phyloP scores from a whole-genome alignment of 1,140 invertebrate genomes.

The Drosophila lacertosa region DNA sequence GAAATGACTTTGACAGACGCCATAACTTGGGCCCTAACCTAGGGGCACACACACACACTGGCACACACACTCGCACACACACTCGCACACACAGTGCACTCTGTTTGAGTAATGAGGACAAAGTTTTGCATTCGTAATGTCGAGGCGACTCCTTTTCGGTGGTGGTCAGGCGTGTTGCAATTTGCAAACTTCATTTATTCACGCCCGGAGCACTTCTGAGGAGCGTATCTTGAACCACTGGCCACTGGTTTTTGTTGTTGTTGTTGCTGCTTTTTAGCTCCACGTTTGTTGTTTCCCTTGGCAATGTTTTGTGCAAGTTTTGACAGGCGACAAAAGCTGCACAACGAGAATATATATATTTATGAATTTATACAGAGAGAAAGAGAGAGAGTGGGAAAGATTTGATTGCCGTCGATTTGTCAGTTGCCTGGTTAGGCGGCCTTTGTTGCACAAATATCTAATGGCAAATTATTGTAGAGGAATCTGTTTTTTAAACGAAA shows the following conservation, averaged over 20 bases:
- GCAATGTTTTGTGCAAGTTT: slow-evolving; percentile 58
- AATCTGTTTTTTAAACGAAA: background rate
- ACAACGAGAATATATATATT: too few relatives aligned
- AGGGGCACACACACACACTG: slow-evolving; percentile 54
- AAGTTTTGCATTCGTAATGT: slow-evolving; percentile 80
- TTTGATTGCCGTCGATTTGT: slow-evolving; percentile 54
- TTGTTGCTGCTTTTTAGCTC: slow-evolving; percentile 13
- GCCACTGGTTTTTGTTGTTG: slow-evolving; percentile 10
- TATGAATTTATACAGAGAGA: background rate
- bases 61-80: slow-evolving; percentile 7
- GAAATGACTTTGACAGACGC: slow-evolving; percentile 79
- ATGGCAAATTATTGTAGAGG: background rate
- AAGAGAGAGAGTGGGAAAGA: background rate
- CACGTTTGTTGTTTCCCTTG: slow-evolving; percentile 60
- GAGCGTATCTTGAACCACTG: slow-evolving; percentile 35
- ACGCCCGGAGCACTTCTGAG: slow-evolving; percentile 66
- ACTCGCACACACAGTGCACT: slow-evolving; percentile 8
- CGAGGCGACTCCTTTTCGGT: slow-evolving; percentile 49
- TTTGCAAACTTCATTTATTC: slow-evolving; percentile 83
- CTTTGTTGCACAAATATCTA: slow-evolving; percentile 15
- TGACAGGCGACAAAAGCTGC: slow-evolving; percentile 59
- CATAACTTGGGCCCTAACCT: slow-evolving; percentile 80
- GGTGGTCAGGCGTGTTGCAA: slow-evolving; percentile 81
- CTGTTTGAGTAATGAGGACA: slow-evolving; percentile 75
- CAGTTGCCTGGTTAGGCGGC: slow-evolving; percentile 55